These are phyloP conservation scores for Ctenomys sociabilis DNA, from an alignment of 2,113 vertebrate genomes.

Conservation along the genomic window DNA sequence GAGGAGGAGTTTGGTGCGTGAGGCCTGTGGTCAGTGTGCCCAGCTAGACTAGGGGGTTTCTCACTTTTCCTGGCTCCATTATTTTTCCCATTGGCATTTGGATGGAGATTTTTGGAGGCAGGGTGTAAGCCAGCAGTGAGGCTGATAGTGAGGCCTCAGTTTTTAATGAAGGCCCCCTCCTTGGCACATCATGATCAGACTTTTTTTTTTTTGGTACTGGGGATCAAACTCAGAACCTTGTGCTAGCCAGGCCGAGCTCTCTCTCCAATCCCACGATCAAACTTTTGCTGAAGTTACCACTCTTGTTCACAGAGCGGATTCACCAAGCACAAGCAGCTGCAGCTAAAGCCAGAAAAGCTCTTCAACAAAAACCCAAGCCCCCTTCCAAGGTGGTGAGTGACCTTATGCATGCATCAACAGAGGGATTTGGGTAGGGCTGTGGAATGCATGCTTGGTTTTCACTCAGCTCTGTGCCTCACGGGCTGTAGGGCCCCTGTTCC, in stretches of 20 bases:
- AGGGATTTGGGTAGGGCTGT: not conserved
- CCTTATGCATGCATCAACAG: not conserved
- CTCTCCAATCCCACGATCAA: too few relatives aligned
- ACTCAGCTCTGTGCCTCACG: too few relatives aligned
- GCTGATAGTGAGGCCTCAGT: not conserved
- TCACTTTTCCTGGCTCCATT: not conserved
- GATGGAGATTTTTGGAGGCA: not conserved
- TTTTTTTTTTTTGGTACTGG: not conserved
- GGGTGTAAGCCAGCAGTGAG: not conserved
- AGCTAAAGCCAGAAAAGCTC: constrained; percentile 97
- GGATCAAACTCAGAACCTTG: too few relatives aligned
- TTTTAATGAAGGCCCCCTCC: not conserved
- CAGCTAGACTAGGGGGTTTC: not conserved
- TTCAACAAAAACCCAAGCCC: constrained; percentile 98
- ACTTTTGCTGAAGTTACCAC: not conserved
- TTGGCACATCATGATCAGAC: not conserved
- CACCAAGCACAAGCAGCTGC: constrained; percentile 98
- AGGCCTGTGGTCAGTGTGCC: not conserved
- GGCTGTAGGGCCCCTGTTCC: fast-evolving
- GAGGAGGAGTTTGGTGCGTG: constrained; percentile 97
- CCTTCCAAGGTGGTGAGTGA: constrained; percentile 92
- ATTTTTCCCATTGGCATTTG: not conserved
- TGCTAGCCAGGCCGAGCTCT: too few relatives aligned
- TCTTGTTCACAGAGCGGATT: constrained; percentile 91
- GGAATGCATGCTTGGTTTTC: not conserved